These are phyloP conservation scores for Gambusia affinis DNA, from an alignment of 2,113 vertebrate genomes.

Conservation along the genomic window DNA sequence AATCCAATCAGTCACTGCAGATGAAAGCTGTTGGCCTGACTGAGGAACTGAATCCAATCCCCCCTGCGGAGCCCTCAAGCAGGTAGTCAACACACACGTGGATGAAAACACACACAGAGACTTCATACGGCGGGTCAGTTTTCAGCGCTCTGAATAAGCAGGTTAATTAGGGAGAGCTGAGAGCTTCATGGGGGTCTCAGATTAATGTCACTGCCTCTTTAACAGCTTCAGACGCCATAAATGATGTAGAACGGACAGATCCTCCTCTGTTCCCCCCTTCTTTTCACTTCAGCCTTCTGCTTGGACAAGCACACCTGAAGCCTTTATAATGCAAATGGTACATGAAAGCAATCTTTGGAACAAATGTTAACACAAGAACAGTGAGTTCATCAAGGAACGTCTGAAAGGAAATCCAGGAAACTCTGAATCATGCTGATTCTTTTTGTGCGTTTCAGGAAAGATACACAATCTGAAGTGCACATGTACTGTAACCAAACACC, in stretches of 20 bases:
- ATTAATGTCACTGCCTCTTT: constrained; percentile 40
- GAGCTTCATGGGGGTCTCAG: constrained; percentile 50
- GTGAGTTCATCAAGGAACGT: background rate
- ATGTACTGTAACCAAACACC: too few relatives aligned
- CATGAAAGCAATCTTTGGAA: background rate
- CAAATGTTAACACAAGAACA: background rate
- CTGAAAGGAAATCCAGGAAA: too few relatives aligned
- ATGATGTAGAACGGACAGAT: constrained; percentile 61
- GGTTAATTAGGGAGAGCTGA: constrained; percentile 36
- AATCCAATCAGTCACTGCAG: constrained; percentile 55
- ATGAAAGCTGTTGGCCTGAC: constrained; percentile 45
- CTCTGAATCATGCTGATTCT: too few relatives aligned
- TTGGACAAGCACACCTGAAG: constrained; percentile 14
- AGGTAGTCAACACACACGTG: constrained; percentile 35
- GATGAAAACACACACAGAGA: constrained; percentile 14
- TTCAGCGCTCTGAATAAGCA: constrained; percentile 24
- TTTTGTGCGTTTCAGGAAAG: too few relatives aligned
- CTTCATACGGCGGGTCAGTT: constrained; percentile 31
- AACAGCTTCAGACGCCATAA: constrained; percentile 39
- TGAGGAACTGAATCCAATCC: constrained; percentile 60
- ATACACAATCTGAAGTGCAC: too few relatives aligned
- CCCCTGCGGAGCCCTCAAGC: constrained; percentile 50
- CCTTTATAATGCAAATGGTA: background rate
- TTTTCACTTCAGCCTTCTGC: background rate
- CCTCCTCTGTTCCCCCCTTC: constrained; percentile 28